phyloP scores from a whole-genome alignment of 2,888 invertebrate genomes.

The Troides aeacus region DNA sequence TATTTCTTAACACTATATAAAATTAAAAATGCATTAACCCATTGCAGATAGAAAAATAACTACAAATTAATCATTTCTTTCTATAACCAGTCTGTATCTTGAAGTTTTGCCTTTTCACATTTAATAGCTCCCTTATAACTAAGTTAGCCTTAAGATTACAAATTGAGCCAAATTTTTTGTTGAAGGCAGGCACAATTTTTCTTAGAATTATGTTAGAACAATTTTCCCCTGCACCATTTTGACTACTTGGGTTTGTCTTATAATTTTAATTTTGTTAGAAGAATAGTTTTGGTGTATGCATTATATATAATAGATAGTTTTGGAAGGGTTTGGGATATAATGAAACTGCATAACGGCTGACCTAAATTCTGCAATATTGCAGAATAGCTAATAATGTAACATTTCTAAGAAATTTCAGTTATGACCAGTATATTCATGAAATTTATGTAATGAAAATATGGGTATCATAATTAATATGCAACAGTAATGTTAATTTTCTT shows the following conservation, averaged over 20 bases:
- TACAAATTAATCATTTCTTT: no score
- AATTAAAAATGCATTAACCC: no score
- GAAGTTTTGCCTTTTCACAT: no score
- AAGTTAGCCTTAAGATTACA: no score
- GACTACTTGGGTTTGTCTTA: constrained; percentile 6
- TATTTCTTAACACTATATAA: no score
- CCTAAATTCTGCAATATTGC: neutral
- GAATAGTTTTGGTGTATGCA: constrained; percentile 11
- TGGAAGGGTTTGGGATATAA: constrained; percentile 25
- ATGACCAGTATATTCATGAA: no score
- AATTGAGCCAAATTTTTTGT: neutral
- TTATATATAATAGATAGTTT: constrained; percentile 9
- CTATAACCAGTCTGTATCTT: no score
- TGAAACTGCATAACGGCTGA: constrained; percentile 1
- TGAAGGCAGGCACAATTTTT: constrained; percentile 5
- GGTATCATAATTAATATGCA: neutral
- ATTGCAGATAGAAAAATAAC: no score
- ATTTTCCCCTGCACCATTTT: neutral
- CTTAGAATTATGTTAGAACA: constrained; percentile 1
- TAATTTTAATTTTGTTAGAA: constrained; percentile 11
- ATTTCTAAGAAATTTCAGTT: no score
- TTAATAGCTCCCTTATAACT: no score
- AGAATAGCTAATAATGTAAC: neutral
- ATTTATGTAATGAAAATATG: no score
- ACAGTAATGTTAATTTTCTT: no score